Evolutionary conservation across 92 coral and sea anemone species (phyloP).

Genomic region (Porites evermanni): DNA sequence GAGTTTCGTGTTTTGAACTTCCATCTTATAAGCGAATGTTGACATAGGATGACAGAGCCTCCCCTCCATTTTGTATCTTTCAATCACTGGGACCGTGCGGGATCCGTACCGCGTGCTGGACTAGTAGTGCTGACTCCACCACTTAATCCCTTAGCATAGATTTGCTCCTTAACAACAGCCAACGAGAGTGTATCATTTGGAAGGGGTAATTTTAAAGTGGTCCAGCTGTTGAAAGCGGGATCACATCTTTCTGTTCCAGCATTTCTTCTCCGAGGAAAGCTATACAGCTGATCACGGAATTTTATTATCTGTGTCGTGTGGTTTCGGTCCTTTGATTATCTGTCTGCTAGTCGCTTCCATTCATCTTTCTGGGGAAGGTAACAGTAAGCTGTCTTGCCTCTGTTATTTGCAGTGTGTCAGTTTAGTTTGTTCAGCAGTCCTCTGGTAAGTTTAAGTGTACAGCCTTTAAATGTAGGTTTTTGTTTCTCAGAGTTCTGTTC

Average conservation of each 20-base stretch:
- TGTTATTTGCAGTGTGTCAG: neutral
- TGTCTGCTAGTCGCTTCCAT: slow-evolving; percentile 16
- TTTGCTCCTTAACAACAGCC: neutral
- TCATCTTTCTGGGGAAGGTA: neutral
- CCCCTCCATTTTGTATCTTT: neutral
- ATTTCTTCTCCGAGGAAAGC: neutral
- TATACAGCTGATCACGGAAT: neutral
- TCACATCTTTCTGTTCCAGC: neutral
- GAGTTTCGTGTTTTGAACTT: too few relatives aligned
- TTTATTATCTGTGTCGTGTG: neutral
- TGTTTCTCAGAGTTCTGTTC: neutral
- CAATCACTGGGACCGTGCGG: neutral
- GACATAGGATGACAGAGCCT: too few relatives aligned
- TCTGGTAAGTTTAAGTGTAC: neutral
- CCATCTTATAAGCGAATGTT: too few relatives aligned
- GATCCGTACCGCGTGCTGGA: too few relatives aligned
- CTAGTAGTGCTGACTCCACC: too few relatives aligned
- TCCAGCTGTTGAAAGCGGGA: neutral
- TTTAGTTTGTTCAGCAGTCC: neutral
- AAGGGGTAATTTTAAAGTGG: neutral
- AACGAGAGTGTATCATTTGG: neutral
- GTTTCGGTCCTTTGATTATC: neutral
- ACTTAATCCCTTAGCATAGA: neutral
- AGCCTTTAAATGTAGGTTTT: neutral
- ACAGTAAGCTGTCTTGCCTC: neutral